Evolutionary conservation across 1,140 invertebrate species (phyloP).

Genomic region (Chrysoperla carnea): DNA sequence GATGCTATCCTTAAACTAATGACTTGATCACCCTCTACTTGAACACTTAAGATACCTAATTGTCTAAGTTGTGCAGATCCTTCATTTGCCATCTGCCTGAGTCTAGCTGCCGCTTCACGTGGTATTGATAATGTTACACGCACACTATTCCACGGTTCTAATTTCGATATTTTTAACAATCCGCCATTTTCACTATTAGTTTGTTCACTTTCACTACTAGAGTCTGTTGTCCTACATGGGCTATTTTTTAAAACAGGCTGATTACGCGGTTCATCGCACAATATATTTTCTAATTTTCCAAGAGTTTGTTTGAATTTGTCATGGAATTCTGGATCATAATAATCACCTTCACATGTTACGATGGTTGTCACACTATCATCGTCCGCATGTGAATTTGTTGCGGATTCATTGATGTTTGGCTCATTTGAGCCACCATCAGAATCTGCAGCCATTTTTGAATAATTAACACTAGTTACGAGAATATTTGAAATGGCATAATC

Average conservation of each 20-base stretch:
- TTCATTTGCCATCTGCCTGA: conserved; percentile 77
- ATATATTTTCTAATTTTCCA: conserved; percentile 43
- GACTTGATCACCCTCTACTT: conserved; percentile 89
- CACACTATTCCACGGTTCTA: conserved; percentile 97
- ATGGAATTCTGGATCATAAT: conserved; percentile 56
- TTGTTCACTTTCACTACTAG: background rate
- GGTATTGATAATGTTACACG: conserved; percentile 93
- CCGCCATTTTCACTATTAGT: conserved; percentile 17
- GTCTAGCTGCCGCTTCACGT: conserved; percentile 74
- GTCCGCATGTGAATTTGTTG: background rate
- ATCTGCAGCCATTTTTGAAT: conserved; percentile 49
- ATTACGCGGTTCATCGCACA: conserved; percentile 40
- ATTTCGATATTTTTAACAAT: conserved; percentile 50
- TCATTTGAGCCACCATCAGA: conserved; percentile 52
- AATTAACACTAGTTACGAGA: background rate
- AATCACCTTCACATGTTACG: conserved; percentile 64
- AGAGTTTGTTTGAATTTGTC: conserved; percentile 46
- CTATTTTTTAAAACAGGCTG: background rate
- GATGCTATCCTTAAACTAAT: conserved; percentile 76
- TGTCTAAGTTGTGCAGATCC: conserved; percentile 72
- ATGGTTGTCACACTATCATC: conserved; percentile 29
- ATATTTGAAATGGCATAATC: too few relatives aligned
- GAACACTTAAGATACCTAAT: conserved; percentile 86
- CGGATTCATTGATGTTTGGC: background rate
- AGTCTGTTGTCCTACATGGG: background rate